Evolutionary conservation across 2,888 invertebrate species (phyloP).

Genomic region (Pterobdella sp.): DNA sequence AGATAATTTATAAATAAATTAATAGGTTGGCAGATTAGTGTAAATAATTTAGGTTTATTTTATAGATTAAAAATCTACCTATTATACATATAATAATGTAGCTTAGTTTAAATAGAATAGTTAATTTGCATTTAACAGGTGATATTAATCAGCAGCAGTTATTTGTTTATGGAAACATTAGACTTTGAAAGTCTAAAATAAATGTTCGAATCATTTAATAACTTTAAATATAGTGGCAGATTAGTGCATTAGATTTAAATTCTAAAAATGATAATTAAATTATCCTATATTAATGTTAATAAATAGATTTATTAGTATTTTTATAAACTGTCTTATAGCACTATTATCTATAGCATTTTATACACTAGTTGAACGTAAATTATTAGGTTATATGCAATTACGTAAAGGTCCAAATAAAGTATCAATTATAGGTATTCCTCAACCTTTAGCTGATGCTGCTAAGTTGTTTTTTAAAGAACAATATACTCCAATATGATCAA

Average conservation of each 20-base stretch:
- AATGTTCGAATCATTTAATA: constrained; percentile 37
- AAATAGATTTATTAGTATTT: constrained; percentile 29
- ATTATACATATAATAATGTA: constrained; percentile 21
- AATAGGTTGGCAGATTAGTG: constrained; percentile 61
- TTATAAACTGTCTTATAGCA: constrained; percentile 45
- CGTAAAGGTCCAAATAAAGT: constrained; percentile 69
- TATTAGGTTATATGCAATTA: constrained; percentile 66
- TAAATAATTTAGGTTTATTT: constrained; percentile 65
- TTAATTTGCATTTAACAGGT: constrained; percentile 34
- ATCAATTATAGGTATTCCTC: constrained; percentile 59
- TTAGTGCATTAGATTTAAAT: constrained; percentile 39
- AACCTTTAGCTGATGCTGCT: constrained; percentile 67
- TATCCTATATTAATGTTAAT: constrained; percentile 35
- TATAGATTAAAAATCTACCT: constrained; percentile 49
- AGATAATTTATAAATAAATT: constrained; percentile 15
- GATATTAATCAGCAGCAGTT: constrained; percentile 33
- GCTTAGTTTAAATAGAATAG: constrained; percentile 36
- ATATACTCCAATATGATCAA: constrained; percentile 56
- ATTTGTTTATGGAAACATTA: constrained; percentile 35
- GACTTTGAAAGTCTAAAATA: constrained; percentile 37
- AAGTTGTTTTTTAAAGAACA: constrained; percentile 61
- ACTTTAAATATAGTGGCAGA: constrained; percentile 37
- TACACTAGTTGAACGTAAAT: constrained; percentile 63
- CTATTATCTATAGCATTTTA: constrained; percentile 65
- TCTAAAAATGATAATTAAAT: constrained; percentile 34